phyloP scores from a whole-genome alignment of 2,888 invertebrate genomes.

The Chrysolina oricalcia region DNA sequence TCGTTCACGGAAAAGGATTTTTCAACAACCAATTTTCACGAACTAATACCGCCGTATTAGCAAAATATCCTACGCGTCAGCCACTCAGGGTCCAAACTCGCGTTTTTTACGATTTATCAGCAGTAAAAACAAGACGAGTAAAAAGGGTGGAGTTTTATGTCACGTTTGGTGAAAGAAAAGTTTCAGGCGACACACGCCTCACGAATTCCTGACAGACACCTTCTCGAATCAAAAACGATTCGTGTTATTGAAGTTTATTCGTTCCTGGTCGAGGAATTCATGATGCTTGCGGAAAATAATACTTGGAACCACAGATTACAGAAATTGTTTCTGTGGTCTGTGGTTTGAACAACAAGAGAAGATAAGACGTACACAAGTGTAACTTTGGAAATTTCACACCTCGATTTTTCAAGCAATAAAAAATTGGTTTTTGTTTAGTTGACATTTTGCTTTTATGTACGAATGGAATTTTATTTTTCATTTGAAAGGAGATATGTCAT shows the following conservation, averaged over 20 bases:
- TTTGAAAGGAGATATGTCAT: too few relatives aligned
- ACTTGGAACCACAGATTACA: neutral
- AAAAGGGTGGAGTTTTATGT: neutral
- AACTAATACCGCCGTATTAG: too few relatives aligned
- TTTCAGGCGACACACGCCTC: neutral
- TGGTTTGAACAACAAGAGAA: too few relatives aligned
- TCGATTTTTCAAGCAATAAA: too few relatives aligned
- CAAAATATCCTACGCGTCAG: neutral
- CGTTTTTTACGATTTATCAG: neutral
- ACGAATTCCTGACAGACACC: neutral
- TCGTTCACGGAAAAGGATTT: too few relatives aligned
- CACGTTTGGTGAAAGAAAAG: neutral
- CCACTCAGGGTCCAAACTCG: neutral
- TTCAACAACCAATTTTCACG: too few relatives aligned
- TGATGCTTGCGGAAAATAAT: neutral
- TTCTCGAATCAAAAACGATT: neutral
- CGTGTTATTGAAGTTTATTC: slow-evolving; percentile 1
- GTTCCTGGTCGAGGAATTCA: neutral
- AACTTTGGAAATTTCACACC: too few relatives aligned
- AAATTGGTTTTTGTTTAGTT: too few relatives aligned
- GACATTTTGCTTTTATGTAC: too few relatives aligned
- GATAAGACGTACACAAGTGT: too few relatives aligned
- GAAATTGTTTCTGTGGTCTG: too few relatives aligned
- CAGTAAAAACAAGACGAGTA: neutral
- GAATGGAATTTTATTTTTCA: too few relatives aligned